These are phyloP conservation scores for Chironomus riparius DNA, from an alignment of 2,888 invertebrate genomes.

Conservation along the genomic window DNA sequence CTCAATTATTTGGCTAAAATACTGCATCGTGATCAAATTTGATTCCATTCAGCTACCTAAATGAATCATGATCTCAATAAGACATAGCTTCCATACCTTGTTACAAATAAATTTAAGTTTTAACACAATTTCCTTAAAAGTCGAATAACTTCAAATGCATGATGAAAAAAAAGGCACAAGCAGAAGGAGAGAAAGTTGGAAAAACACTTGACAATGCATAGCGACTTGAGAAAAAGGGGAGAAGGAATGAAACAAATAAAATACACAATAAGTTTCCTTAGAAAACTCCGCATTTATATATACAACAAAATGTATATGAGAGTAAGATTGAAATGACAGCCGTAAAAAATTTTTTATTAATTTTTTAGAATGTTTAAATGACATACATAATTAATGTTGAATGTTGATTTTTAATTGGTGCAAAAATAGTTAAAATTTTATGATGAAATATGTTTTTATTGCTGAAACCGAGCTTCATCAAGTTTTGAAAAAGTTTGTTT, in stretches of 20 bases:
- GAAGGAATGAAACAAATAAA: neutral
- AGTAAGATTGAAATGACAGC: neutral
- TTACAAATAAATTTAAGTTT: too few relatives aligned
- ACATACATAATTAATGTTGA: constrained; percentile 14
- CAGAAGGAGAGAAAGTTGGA: too few relatives aligned
- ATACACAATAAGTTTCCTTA: neutral
- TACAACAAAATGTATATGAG: neutral
- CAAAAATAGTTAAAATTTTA: neutral
- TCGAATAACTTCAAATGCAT: too few relatives aligned
- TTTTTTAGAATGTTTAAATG: constrained; percentile 13
- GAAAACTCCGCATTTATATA: neutral
- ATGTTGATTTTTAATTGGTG: constrained; percentile 9
- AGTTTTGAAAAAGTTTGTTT: neutral
- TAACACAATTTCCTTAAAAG: too few relatives aligned
- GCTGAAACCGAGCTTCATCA: neutral
- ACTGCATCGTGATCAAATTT: too few relatives aligned
- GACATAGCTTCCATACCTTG: too few relatives aligned
- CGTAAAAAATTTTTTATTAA: neutral
- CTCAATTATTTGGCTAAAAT: too few relatives aligned
- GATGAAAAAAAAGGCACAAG: too few relatives aligned
- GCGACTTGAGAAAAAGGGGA: neutral
- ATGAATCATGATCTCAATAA: too few relatives aligned
- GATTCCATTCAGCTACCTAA: too few relatives aligned
- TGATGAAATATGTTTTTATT: neutral
- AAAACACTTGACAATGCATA: neutral